Percentiles rank a stretch among this genome's conserved stretches.
Evolutionary conservation across 2,797 vertebrate genomes (phyloP).

Genomic region (Gymnothorax javanicus): DNA sequence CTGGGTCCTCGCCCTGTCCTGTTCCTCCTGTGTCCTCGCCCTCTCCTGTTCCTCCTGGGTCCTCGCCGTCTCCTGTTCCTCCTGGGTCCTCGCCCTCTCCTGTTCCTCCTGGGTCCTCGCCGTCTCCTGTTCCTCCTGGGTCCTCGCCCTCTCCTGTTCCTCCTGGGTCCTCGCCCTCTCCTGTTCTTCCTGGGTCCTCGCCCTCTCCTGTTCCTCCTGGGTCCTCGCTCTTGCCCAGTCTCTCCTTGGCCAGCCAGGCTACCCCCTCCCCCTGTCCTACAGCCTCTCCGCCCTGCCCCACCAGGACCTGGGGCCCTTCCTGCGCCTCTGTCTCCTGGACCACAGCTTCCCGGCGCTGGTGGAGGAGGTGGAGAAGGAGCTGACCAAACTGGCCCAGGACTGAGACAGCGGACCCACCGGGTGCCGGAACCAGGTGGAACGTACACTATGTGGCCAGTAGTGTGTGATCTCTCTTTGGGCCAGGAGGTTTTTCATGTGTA

Average conservation of each 20-base stretch:
- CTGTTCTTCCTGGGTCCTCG: too few species aligned
- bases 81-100: too few species aligned
- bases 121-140: too few species aligned
- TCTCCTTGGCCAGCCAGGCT: conserved; percentile 63
- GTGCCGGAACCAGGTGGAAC: background rate
- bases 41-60: too few species aligned
- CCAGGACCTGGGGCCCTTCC: conserved; percentile 74
- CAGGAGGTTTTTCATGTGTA: too few species aligned
- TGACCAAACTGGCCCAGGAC: conserved; percentile 73
- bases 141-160: too few species aligned
- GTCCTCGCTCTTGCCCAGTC: conserved; percentile 62
- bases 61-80: too few species aligned
- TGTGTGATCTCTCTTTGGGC: too few species aligned
- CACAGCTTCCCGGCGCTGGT: conserved; percentile 85
- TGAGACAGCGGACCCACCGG: conserved; percentile 55
- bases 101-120: too few species aligned
- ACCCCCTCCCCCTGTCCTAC: conserved; percentile 61
- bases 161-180: too few species aligned
- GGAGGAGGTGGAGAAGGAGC: conserved; percentile 82
- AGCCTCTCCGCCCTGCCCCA: conserved; percentile 57
- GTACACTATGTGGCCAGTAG: background rate
- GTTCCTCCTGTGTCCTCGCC: too few species aligned
- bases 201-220: background rate
- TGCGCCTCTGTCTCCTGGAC: conserved; percentile 84
- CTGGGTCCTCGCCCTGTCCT: too few species aligned